Evolutionary conservation across 2,797 vertebrate genomes (phyloP).

Genomic region (Cynopterus sphinx): DNA sequence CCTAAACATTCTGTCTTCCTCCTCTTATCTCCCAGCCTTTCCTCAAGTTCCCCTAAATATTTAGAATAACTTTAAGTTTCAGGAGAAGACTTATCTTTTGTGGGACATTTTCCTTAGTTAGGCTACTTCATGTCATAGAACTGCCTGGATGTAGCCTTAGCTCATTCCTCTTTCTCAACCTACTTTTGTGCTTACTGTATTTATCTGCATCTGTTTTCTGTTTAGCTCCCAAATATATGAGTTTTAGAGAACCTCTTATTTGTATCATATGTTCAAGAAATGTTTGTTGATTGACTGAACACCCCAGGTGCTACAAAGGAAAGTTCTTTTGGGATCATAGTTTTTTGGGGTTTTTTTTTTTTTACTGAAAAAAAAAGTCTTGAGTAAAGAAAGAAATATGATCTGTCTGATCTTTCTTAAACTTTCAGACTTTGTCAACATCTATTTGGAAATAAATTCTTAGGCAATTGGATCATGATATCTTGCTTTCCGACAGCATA

Average conservation of each 20-base stretch:
- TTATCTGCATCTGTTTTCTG: conserved; percentile 64
- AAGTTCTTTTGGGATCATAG: conserved; percentile 45
- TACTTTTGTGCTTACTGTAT: conserved; percentile 17
- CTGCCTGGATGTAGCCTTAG: neutral
- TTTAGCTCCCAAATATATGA: conserved; percentile 45
- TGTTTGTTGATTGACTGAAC: conserved; percentile 44
- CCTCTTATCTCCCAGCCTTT: conserved; percentile 26
- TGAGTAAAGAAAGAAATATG: conserved; percentile 54
- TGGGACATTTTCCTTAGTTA: conserved; percentile 51
- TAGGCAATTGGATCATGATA: conserved; percentile 75
- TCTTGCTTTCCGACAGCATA: conserved; percentile 64
- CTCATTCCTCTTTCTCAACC: neutral
- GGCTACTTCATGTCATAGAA: neutral
- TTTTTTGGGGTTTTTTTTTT: neutral
- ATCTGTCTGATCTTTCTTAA: conserved; percentile 71
- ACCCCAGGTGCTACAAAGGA: conserved; percentile 51
- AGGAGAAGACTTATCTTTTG: neutral
- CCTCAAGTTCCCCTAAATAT: neutral
- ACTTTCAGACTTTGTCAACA: conserved; percentile 73
- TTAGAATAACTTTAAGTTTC: conserved; percentile 35
- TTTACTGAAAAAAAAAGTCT: neutral
- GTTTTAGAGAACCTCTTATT: conserved; percentile 39
- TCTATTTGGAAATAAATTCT: conserved; percentile 78
- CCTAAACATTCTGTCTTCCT: neutral
- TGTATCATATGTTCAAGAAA: conserved; percentile 58